A percentile compares a stretch with the other conserved stretches of the same genome.
phyloP scores from a whole-genome alignment of 2,888 invertebrate genomes.

The Amphipyra tragopoginis region DNA sequence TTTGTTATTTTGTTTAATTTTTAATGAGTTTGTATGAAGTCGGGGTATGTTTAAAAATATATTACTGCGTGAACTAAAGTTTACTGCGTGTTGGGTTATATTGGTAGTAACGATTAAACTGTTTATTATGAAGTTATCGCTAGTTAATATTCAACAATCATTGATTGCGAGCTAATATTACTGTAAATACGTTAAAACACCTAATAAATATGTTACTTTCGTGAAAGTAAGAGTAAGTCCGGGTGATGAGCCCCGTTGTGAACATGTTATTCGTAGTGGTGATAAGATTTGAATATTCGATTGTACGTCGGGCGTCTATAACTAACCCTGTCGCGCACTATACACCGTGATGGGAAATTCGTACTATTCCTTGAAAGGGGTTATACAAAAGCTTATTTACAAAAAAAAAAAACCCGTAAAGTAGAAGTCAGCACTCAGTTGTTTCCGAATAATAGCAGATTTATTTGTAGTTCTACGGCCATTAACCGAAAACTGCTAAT shows the following conservation, averaged over 20 bases:
- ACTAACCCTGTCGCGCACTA: conserved; percentile 26
- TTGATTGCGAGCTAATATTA: conserved; percentile 36
- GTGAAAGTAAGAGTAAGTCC: neutral
- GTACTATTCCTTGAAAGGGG: too few relatives aligned
- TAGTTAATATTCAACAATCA: conserved; percentile 40
- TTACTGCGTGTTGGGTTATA: conserved; percentile 8
- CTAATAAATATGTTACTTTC: conserved; percentile 24
- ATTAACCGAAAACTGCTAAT: too few relatives aligned
- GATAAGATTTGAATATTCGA: conserved; percentile 22
- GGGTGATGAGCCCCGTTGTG: conserved; percentile 6
- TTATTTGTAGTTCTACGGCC: too few relatives aligned
- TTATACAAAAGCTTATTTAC: too few relatives aligned
- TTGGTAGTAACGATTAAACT: conserved; percentile 25
- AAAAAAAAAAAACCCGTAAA: too few relatives aligned
- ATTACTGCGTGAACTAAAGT: conserved; percentile 3
- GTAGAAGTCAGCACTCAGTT: too few relatives aligned
- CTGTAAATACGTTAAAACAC: conserved; percentile 37
- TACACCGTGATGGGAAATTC: neutral
- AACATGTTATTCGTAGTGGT: conserved; percentile 5
- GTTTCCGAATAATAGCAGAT: too few relatives aligned
- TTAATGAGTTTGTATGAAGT: neutral
- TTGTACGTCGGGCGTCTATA: conserved; percentile 24
- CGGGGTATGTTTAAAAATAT: conserved; percentile 11
- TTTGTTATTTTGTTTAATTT: neutral
- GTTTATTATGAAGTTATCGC: conserved; percentile 27